Percentiles rank a stretch among this genome's conserved stretches.
Conservation (phyloP, 2,888 invertebrate genomes). For the Lasioglossum figueresi region DNA sequence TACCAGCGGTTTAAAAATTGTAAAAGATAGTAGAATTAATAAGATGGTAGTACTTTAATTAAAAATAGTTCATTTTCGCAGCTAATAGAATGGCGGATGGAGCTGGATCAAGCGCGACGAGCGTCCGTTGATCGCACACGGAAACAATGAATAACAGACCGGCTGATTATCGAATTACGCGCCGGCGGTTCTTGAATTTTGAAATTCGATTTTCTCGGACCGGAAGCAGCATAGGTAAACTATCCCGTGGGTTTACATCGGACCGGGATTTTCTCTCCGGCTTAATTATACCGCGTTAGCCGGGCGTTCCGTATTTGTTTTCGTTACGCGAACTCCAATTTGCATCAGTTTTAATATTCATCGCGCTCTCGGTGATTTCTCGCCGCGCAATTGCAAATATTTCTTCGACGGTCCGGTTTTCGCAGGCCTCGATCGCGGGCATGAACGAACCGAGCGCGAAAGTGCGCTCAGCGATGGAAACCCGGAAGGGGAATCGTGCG, state of each 20-base stretch:
- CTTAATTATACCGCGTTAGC: not conserved
- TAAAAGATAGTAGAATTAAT: not conserved
- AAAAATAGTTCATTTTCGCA: not conserved
- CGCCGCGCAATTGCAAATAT: not conserved
- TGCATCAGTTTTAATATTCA: conserved; percentile 14
- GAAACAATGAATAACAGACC: not conserved
- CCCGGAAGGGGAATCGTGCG: conserved; percentile 40
- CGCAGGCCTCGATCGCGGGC: not conserved
- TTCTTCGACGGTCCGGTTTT: not conserved
- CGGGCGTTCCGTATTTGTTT: not conserved
- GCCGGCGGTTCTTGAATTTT: not conserved
- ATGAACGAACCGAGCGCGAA: not conserved
- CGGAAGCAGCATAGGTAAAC: not conserved
- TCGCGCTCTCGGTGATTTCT: not conserved
- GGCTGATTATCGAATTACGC: not conserved
- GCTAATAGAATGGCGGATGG: not conserved
- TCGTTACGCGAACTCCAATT: conserved; percentile 10
- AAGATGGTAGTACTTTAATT: too few species aligned
- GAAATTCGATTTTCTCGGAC: not conserved
- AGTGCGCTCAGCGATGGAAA: not conserved
- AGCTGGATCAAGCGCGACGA: not conserved
- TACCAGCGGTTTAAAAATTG: too few species aligned
- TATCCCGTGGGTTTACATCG: not conserved
- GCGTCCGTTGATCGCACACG: not conserved
- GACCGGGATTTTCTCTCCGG: not conserved